Evolutionary conservation across 1,140 invertebrate genomes (phyloP), one percentile per base, ranked within the genome.

Genomic region (Hesperophylax magnus): DNA sequence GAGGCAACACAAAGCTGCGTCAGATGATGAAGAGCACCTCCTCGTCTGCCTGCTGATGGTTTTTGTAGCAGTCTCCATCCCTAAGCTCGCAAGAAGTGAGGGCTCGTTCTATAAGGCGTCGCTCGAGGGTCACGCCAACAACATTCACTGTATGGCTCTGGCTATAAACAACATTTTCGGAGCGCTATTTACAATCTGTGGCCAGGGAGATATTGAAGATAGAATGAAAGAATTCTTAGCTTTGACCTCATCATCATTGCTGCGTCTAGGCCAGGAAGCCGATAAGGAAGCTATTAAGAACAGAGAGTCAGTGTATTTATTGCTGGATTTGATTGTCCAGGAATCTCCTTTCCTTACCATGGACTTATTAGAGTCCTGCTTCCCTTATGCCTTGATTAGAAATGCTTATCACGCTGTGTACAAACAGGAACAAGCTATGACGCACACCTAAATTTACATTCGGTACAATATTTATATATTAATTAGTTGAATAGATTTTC

Each of bases 221-320:
- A 93, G 98, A 80, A 97, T 99, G 93, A 99, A 99, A 86, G 99
- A 99, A 88, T 99, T 99, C 87, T 89, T 99, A 69, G 98, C 98
- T 3, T 89, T 99, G 80, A 97, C 98, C 2, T 99, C 98, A 0
- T 99, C 98, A 0, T 99, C 97, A 88, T 91, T 99, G 27, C 89
- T 99, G 6, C 92, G 98, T 82, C 91, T 99, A 3, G 98, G 98
- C 0, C 97, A 98, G 88, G 98, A 99, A 88, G 95, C 95, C 22
- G 98, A 99, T 84, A 98, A 98, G 87, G 98, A 99, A 86, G 94
- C 94, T 0, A 97, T 96, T 1, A 95, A 93, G 86, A 98, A 99
- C 88, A 91, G 98, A 78, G 98, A 99, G 88, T 98, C 98, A 3
- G 97, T 99, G 27, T 99, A 99, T 89, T 92, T 99, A 60, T 90